Percentiles rank a stretch among this genome's conserved stretches.
phyloP scores from a whole-genome alignment of 2,797 vertebrate genomes.

The Pseudochirops cupreus region DNA sequence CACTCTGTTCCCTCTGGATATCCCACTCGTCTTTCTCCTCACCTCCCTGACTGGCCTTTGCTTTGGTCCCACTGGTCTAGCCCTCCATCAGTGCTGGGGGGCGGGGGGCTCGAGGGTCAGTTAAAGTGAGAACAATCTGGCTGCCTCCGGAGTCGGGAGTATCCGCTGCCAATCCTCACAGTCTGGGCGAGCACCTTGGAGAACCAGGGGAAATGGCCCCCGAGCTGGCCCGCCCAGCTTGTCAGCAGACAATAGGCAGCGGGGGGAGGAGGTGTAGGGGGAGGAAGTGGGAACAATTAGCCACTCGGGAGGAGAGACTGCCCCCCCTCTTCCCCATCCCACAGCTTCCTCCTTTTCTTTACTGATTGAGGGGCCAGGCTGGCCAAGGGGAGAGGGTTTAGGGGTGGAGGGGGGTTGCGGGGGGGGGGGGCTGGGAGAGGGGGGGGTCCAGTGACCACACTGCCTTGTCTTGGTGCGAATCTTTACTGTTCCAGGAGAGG shows the following conservation, averaged over 20 bases:
- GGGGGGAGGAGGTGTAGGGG: background rate
- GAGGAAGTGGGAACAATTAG: constrained; percentile 6
- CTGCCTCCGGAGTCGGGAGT: background rate
- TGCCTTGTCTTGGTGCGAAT: background rate
- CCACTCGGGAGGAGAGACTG: background rate
- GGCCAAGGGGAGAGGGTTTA: background rate
- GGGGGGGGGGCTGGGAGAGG: background rate
- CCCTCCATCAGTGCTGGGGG: background rate
- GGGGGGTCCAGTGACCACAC: too few relatives aligned
- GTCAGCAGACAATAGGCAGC: background rate
- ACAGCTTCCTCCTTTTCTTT: background rate
- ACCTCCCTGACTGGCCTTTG: background rate
- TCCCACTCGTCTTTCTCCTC: background rate
- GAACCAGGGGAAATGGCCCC: background rate
- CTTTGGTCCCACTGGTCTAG: background rate
- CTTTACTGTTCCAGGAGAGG: background rate
- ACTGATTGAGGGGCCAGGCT: background rate
- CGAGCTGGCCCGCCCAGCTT: background rate
- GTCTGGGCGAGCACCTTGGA: background rate
- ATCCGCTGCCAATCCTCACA: background rate
- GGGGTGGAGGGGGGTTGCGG: background rate
- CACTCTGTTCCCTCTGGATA: background rate
- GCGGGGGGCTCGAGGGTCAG: background rate
- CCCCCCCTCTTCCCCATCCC: background rate
- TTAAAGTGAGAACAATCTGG: background rate